Base-by-base conservation (phyloP, 1,140 invertebrate species). In the Lepeophtheirus salmonis region DNA sequence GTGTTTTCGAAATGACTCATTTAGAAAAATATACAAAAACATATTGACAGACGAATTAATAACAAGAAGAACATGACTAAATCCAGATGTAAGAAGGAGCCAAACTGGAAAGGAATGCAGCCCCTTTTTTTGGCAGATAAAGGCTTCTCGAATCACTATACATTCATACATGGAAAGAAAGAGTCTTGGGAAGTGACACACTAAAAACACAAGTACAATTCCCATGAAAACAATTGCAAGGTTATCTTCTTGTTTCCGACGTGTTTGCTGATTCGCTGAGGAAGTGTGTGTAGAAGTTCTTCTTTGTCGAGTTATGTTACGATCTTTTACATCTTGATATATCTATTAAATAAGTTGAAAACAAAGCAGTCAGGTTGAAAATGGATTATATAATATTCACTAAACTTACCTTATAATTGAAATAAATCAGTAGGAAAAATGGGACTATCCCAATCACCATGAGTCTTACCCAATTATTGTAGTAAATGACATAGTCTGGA, bases 171-270 rank as follows among this genome's bases (percentile, higher is more conserved):
- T 25, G 55, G 20, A 23, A 14, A 57, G 26, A 17, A 57, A 18
- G 12, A 26, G 17, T 16, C 55, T 14, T 16, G 55, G 55, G 2
- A 25, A 26, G 25, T 57, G 55, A 41, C 55, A 57, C 13, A 57
- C 26, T 17, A 57, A n/a, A 23, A 57, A 57, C 55, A 57, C 55
- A 2, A 57, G 26, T 2, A 57, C 55, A 21, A 57, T 57, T 4
- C 55, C 55, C 55, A 57, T 57, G 55, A 57, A 57, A 21, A 57
- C 55, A 14, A 57, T 41, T 10, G 55, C 55, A n/a, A 57, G 16
- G 20, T 57, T 57, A 21, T 57, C 55, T 18, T 57, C 55, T 23
- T 57, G 55, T 17, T 30, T 24, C 14, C 55, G 55, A 10, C 55
- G 22, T n/a, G 55, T 25, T 18, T 57, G 55, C 21, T 57, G 55